Evolutionary conservation across 2,113 vertebrate species (phyloP), one percentile per base, ranked within the genome.

Genomic region (Semnornis frantzii): DNA sequence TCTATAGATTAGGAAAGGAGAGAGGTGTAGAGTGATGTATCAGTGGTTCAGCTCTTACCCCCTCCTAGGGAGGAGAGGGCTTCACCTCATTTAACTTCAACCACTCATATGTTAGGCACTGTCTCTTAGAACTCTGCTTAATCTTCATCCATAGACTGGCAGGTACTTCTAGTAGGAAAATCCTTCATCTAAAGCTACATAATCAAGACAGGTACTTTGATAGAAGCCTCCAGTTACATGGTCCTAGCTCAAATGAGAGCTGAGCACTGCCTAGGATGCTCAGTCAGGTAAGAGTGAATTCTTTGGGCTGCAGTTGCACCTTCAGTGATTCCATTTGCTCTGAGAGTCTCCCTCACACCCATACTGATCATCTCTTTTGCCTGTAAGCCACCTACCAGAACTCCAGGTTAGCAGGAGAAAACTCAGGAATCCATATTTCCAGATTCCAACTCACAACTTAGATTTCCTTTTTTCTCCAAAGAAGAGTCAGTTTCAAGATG

Each of bases 41-140:
- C 2, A 2, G 15, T n/a, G 6, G 58, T 39, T 68, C 44, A 79
- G 30, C n/a, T 59, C 62, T 72, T 69, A n/a, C 15, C 8, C 2
- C 14, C 15, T 7, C 2, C 14, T 28, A 18, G 10, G 6, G 34
- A 78, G 33, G 28, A 72, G 37, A 28, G 28, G 24, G 3, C 10
- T 62, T 84, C 57, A 30, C 15, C 30, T 80, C 4, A 0, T 70
- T 78, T 72, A 34, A 69, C 33, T 69, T 89, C 16, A 79, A 8
- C 6, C 33, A 17, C 3, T 39, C 7, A 3, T 16, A 20, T 0
- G 0, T 10, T 59, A 73, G 60, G 24, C 14, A 78, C 12, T 37
- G 75, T 11, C 66, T 54, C 19, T 39, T 10, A 62, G 25, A 48
- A 34, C 30, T 90, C 33, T 63, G 30, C 64, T 39, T 87, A 19